phyloP scores from a whole-genome alignment of 2,113 vertebrate genomes.

The Boleophthalmus pectinirostris region DNA sequence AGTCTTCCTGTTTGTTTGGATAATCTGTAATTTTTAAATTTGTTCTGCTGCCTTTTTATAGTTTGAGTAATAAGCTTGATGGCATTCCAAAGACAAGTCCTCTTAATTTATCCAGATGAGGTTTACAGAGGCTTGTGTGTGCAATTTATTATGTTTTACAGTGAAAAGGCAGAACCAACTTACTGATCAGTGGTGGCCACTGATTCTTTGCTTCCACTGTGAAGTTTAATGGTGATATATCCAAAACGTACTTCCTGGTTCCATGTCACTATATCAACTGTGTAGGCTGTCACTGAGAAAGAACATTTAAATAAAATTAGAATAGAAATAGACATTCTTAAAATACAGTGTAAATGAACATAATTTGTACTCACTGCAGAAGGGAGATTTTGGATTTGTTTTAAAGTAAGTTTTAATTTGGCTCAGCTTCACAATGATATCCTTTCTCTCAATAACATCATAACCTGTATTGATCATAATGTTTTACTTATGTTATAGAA shows the following conservation, averaged over 20 bases:
- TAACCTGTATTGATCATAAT: slow-evolving; percentile 63
- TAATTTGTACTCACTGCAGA: slow-evolving; percentile 72
- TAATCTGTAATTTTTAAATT: too few relatives aligned
- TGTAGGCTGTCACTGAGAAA: slow-evolving; percentile 82
- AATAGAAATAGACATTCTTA: background rate
- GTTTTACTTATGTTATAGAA: background rate
- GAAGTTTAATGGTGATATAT: slow-evolving; percentile 81
- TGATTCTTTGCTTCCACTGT: slow-evolving; percentile 62
- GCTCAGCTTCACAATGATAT: slow-evolving; percentile 31
- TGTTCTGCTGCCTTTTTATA: background rate
- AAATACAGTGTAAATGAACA: background rate
- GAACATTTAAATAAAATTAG: background rate
- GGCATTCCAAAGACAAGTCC: too few relatives aligned
- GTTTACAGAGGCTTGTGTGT: too few relatives aligned
- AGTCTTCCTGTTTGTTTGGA: too few relatives aligned
- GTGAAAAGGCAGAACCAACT: slow-evolving; percentile 23
- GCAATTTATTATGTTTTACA: too few relatives aligned
- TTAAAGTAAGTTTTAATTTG: slow-evolving; percentile 64
- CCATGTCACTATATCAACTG: slow-evolving; percentile 86
- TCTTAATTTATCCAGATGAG: too few relatives aligned
- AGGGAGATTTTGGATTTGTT: slow-evolving; percentile 66
- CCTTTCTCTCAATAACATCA: slow-evolving; percentile 60
- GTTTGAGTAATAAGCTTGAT: too few relatives aligned
- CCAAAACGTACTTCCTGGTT: slow-evolving; percentile 81
- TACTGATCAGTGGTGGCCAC: slow-evolving; percentile 71